Conservation (phyloP, 2,888 invertebrate species). For the Therioaphis trifolii region DNA sequence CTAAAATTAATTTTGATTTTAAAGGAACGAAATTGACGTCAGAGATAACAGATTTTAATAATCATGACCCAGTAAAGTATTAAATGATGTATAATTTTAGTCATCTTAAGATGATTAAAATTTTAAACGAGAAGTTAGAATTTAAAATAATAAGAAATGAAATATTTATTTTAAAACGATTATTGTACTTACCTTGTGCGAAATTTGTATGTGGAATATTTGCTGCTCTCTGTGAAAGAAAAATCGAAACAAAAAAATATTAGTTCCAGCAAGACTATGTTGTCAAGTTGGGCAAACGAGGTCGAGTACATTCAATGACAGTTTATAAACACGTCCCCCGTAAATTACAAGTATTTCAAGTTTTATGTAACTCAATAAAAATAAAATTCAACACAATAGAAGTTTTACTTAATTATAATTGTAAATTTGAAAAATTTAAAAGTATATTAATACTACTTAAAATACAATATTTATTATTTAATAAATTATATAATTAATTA, state of each 20-base stretch:
- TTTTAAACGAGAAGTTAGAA: neutral
- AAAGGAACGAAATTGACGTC: conserved; percentile 43
- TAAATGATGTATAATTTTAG: conserved; percentile 38
- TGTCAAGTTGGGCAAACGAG: conserved; percentile 10
- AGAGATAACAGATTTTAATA: conserved; percentile 38
- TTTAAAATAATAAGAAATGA: neutral
- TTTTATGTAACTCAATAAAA: conserved; percentile 29
- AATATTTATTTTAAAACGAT: neutral
- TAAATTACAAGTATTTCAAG: conserved; percentile 28
- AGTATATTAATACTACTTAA: neutral
- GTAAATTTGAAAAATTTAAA: neutral
- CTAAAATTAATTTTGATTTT: conserved; percentile 8
- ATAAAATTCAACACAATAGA: too few species aligned
- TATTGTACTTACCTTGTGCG: conserved; percentile 56
- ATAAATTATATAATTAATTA: too few species aligned
- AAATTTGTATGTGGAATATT: conserved; percentile 56
- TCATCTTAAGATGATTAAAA: conserved; percentile 34
- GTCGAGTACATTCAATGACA: conserved; percentile 41
- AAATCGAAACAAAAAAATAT: conserved; percentile 31
- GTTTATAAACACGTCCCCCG: neutral
- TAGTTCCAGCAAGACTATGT: conserved; percentile 15
- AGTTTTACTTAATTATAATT: too few species aligned
- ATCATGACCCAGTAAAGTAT: conserved; percentile 23
- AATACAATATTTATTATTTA: neutral
- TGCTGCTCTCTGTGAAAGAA: conserved; percentile 51